Evolutionary conservation across 2,797 vertebrate genomes (phyloP).

Genomic region (Vultur gryphus): DNA sequence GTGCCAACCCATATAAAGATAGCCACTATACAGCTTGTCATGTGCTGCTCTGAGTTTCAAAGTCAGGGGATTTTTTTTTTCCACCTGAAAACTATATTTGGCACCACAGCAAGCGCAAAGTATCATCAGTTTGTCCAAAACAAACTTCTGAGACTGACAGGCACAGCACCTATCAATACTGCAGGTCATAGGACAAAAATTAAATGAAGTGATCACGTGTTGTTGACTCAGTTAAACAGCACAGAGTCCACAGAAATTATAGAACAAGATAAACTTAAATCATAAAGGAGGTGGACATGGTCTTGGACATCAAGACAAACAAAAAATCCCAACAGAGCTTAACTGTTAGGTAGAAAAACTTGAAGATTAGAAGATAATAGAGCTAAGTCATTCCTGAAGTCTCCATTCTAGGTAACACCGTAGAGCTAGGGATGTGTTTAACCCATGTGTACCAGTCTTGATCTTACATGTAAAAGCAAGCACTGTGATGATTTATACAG

Average conservation of each 20-base stretch:
- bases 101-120: background rate
- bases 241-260: background rate
- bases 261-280: background rate
- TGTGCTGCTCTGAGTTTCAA: background rate
- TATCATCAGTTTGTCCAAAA: background rate
- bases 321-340: background rate
- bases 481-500: background rate
- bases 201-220: background rate
- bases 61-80: background rate
- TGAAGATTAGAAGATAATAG: background rate
- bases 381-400: background rate
- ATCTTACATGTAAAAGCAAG: background rate
- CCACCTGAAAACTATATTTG: background rate
- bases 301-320: background rate
- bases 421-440: background rate
- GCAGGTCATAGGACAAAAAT: background rate
- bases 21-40: background rate
- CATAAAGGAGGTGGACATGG: background rate
- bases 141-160: background rate
- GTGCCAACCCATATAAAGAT: background rate
- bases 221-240: background rate
- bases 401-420: background rate
- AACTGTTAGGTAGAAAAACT: background rate
- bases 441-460: background rate
- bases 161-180: background rate